A percentile compares a stretch with the other conserved stretches of the same genome.
Evolutionary conservation across 2,888 invertebrate genomes (phyloP).

Genomic region (Torymus aiolomorphi): DNA sequence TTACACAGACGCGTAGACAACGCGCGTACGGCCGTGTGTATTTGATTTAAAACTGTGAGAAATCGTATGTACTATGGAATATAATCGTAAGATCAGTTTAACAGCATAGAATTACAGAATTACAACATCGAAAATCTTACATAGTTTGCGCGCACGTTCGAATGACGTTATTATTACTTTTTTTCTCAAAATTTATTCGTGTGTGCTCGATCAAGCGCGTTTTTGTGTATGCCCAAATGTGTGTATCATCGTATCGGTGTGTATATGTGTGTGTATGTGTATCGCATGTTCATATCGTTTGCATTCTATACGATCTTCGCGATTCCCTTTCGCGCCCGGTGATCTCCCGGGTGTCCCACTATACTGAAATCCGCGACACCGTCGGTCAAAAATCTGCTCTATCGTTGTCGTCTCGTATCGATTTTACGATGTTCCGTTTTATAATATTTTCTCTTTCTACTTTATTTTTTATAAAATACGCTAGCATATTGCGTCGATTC

Average conservation of each 20-base stretch:
- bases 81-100: constrained; percentile 70
- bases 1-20: constrained; percentile 21
- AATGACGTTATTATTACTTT: constrained; percentile 44
- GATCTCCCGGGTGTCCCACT: constrained; percentile 11
- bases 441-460: not conserved
- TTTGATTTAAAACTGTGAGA: constrained; percentile 37
- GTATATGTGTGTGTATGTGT: constrained; percentile 21
- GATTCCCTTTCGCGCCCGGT: constrained; percentile 25
- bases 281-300: constrained; percentile 42
- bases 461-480: constrained; percentile 43
- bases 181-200: constrained; percentile 34
- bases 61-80: constrained; percentile 67
- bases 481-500: constrained; percentile 48
- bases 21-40: not conserved
- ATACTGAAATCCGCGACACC: constrained; percentile 16
- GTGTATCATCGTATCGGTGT: constrained; percentile 11
- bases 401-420: constrained; percentile 44
- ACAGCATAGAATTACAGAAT: constrained; percentile 72
- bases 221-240: constrained; percentile 25
- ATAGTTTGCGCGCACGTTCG: constrained; percentile 51
- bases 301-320: constrained; percentile 43
- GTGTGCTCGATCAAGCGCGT: constrained; percentile 32
- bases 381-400: constrained; percentile 27
- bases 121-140: constrained; percentile 74
- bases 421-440: constrained; percentile 43